phyloP scores from a whole-genome alignment of 1,140 invertebrate genomes.

The Geopemphigus sp. region DNA sequence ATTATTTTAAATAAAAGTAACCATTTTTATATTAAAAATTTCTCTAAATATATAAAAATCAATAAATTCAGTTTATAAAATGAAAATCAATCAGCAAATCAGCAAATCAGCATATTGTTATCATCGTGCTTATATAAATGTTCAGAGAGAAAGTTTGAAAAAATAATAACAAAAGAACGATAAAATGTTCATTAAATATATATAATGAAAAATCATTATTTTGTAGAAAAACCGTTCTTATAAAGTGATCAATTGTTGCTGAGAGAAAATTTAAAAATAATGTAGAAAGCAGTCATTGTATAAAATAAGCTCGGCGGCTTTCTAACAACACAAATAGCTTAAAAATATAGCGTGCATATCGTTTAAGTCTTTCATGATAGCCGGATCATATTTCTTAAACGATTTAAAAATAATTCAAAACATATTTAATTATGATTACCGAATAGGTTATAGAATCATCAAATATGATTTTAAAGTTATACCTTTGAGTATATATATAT shows the following conservation, averaged over 20 bases:
- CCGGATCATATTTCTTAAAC: background rate
- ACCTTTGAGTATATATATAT: background rate
- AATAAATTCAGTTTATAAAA: background rate
- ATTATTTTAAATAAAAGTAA: background rate
- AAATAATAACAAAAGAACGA: slow-evolving; percentile 5
- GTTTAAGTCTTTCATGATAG: background rate
- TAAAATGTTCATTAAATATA: slow-evolving; percentile 4
- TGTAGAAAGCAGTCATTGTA: slow-evolving; percentile 1
- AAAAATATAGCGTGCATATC: background rate
- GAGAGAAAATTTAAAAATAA: slow-evolving; percentile 27
- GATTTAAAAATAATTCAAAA: slow-evolving; percentile 13
- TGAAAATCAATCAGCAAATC: slow-evolving; percentile 3
- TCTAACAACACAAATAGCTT: background rate
- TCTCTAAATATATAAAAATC: background rate
- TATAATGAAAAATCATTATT: slow-evolving; percentile 29
- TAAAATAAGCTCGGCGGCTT: slow-evolving; percentile 21
- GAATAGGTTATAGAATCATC: background rate
- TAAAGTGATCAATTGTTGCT: slow-evolving; percentile 14
- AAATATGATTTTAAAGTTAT: background rate
- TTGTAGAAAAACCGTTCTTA: slow-evolving; percentile 19
- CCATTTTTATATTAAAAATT: slow-evolving; percentile 4
- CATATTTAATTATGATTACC: background rate
- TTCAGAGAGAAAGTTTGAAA: slow-evolving; percentile 32
- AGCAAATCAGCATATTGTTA: slow-evolving; percentile 18
- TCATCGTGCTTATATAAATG: slow-evolving; percentile 2